These are phyloP conservation scores for Erynnis tages DNA, from an alignment of 2,888 invertebrate genomes.

Conservation along the genomic window DNA sequence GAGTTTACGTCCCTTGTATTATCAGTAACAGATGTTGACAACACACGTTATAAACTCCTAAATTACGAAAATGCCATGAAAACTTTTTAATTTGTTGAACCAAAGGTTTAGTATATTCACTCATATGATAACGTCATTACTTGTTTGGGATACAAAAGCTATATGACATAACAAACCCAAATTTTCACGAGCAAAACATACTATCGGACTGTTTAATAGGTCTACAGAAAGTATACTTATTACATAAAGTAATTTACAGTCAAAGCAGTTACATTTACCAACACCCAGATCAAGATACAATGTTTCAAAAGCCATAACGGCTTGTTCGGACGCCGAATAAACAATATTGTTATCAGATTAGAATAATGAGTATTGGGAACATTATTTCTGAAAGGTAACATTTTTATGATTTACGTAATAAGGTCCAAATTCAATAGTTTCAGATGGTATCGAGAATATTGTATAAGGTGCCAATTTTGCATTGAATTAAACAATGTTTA, in stretches of 20 bases:
- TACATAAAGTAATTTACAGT: background rate
- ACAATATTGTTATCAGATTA: constrained; percentile 22
- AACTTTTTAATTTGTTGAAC: too few relatives aligned
- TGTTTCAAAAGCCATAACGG: constrained; percentile 13
- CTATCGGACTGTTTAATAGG: too few relatives aligned
- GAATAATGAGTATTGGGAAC: constrained; percentile 6
- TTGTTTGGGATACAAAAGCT: too few relatives aligned
- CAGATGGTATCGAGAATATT: background rate
- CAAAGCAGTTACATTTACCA: background rate
- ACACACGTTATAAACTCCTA: too few relatives aligned
- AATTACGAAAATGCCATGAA: too few relatives aligned
- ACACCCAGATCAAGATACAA: constrained; percentile 6
- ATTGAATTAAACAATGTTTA: constrained; percentile 9
- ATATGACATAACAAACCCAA: too few relatives aligned
- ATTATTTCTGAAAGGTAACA: background rate
- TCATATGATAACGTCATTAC: too few relatives aligned
- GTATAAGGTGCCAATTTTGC: constrained; percentile 9
- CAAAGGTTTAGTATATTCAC: too few relatives aligned
- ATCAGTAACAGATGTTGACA: too few relatives aligned
- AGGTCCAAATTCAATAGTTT: constrained; percentile 8
- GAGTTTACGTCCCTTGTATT: too few relatives aligned
- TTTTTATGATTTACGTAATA: background rate
- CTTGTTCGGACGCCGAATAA: constrained; percentile 16
- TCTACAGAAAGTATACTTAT: too few relatives aligned
- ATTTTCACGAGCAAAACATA: too few relatives aligned